A percentile compares a stretch with the other conserved stretches of the same genome.
Conservation (phyloP, 2,888 invertebrate genomes). For the Drosophila flavopinicola region DNA sequence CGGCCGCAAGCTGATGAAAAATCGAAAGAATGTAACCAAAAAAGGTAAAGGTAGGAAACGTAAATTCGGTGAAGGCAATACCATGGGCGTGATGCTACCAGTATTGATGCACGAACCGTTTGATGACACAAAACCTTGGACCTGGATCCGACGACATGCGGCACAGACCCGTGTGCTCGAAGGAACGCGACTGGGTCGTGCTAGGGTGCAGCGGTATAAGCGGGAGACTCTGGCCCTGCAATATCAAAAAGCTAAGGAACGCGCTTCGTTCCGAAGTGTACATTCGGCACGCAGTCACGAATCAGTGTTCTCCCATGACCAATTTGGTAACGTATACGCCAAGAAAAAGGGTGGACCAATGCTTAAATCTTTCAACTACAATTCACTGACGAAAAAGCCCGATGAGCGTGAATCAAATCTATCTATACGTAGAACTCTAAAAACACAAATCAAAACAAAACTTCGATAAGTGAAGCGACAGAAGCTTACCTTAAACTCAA, state of each 20-base stretch:
- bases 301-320: background rate
- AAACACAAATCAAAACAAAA: background rate
- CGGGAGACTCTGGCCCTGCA: background rate
- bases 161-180: slow-evolving; percentile 14
- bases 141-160: slow-evolving; percentile 45
- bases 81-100: slow-evolving; percentile 25
- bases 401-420: background rate
- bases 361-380: slow-evolving; percentile 13
- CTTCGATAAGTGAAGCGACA: no score
- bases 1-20: background rate
- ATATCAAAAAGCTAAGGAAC: fast-evolving
- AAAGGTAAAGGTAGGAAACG: background rate
- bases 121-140: slow-evolving; percentile 43
- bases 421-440: background rate
- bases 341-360: background rate
- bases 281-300: background rate
- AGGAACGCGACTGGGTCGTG: slow-evolving; percentile 5
- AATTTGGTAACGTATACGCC: slow-evolving; percentile 20
- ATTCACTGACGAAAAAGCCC: background rate
- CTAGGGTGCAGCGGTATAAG: slow-evolving; percentile 20
- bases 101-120: slow-evolving; percentile 42
- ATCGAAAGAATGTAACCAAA: slow-evolving; percentile 1
- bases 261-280: slow-evolving; percentile 1
- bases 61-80: background rate
- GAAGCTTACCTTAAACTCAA: no score